Base-by-base conservation (phyloP, 2,888 invertebrate genomes). In the Troilus luridus region DNA sequence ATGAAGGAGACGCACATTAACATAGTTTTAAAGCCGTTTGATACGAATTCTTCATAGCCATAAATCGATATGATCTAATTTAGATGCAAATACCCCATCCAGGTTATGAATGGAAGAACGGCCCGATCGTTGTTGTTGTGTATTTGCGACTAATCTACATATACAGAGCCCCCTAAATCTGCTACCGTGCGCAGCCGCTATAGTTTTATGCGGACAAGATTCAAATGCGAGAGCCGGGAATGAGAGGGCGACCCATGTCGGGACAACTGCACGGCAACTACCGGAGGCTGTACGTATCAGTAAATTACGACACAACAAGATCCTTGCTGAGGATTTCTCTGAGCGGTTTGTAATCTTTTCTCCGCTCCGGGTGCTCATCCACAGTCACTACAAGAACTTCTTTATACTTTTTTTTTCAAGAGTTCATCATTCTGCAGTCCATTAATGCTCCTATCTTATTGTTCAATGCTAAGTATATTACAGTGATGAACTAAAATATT, bases 1-100 rank as follows among this genome's bases (percentile, higher is more conserved):
- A 54, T n/a, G 85, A 54, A 56, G 85, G 85, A 85, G n/a, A 85
- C 85, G 19, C 19, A 21, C 56, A 85, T 85, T 85, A 85, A 54
- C 85, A 85, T 85, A 85, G 72, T 77, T 77, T 77, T 77, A 77
- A 41, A 85, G 56, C n/a, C 56, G 12, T 85, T 85, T n/a, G 56
- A 56, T 85, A 85, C 85, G 85, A 85, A 85, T 85, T 85, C 85
- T 85, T 85, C 56, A 21, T 9, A 6, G 56, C 56, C 54, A 58
- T 85, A 58, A 85, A 85, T 85, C 85, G 56, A 56, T 9, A 12
- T 56, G 85, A 21, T 85, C 85, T 85, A 56, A 85, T 85, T 85
- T 85, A 85, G 85, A 85, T 85, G 85, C 85, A 85, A 85, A 85
- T 85, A 56, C 85, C n/a, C 85, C 11, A 21, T 21, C n/a, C 11